A percentile compares a stretch with the other conserved stretches of the same genome.
phyloP scores from a whole-genome alignment of 2,113 vertebrate genomes.

The Callospermophilus lateralis region DNA sequence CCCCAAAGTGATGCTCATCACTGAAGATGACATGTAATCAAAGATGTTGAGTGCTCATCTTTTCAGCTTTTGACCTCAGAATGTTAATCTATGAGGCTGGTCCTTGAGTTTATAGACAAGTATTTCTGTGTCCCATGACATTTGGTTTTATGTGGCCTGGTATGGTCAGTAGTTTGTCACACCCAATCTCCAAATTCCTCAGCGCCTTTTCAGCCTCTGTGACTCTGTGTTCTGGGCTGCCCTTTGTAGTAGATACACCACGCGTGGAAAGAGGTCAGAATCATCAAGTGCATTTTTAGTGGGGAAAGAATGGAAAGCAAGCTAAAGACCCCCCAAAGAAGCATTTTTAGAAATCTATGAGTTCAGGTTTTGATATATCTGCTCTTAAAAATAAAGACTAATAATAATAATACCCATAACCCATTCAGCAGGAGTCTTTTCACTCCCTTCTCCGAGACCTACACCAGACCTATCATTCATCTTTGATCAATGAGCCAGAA shows the following conservation, averaged over 20 bases:
- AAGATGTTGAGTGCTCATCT: not conserved
- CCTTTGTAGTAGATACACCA: not conserved
- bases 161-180: not conserved
- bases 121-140: not conserved
- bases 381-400: not conserved
- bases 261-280: not conserved
- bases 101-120: not conserved
- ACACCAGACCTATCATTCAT: not conserved
- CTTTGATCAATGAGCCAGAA: not conserved
- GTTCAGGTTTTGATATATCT: not conserved
- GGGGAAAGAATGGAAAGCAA: not conserved
- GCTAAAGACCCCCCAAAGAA: not conserved
- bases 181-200: not conserved
- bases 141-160: not conserved
- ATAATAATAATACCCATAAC: not conserved
- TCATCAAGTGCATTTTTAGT: not conserved
- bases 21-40: not conserved
- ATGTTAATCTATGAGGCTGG: not conserved
- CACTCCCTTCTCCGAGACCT: not conserved
- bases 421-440: not conserved
- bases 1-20: too few species aligned
- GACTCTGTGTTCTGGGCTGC: not conserved
- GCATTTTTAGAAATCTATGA: not conserved
- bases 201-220: not conserved
- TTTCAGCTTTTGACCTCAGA: not conserved